Base-by-base conservation (phyloP, 1,140 invertebrate genomes). In the Cephus cinctus region DNA sequence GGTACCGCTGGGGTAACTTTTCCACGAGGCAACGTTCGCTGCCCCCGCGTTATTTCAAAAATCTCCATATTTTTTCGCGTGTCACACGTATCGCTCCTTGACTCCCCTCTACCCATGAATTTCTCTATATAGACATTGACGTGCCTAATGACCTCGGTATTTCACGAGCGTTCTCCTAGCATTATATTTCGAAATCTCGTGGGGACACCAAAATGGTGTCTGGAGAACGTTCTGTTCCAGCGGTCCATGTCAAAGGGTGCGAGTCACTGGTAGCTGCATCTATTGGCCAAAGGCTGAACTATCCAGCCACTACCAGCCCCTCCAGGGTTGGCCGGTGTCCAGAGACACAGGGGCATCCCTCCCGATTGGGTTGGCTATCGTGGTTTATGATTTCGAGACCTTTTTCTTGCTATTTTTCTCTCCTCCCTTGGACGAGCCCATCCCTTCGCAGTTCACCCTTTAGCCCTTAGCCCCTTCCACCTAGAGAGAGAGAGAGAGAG, bases 181-280 rank as follows among this genome's bases (percentile, higher is more conserved):
- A n/a, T n/a, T n/a, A n/a, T n/a, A n/a, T n/a, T n/a, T n/a, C n/a
- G n/a, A n/a, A n/a, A n/a, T n/a, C n/a, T n/a, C n/a, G n/a, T n/a
- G n/a, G n/a, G n/a, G n/a, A n/a, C n/a, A n/a, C n/a, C n/a, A n/a
- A n/a, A n/a, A n/a, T n/a, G n/a, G n/a, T n/a, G n/a, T n/a, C n/a
- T n/a, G n/a, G n/a, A n/a, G n/a, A n/a, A n/a, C n/a, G n/a, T n/a
- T n/a, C n/a, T n/a, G n/a, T n/a, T n/a, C n/a, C n/a, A n/a, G n/a
- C n/a, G n/a, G n/a, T n/a, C 49, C 49, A 47, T 48, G 47, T 46
- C 36, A 47, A 42, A 19, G 15, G 16, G 32, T 5, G 16, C 35
- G 14, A 52, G 38, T n/a, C 41, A 59, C 62, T 61, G 16, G 43
- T 36, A n/a, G 21, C 58, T 54, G 57, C 64, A 67, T 67, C 64